Percentiles rank a stretch among this genome's conserved stretches.
Conservation (phyloP, 1,140 invertebrate species). For the Samia ricini region DNA sequence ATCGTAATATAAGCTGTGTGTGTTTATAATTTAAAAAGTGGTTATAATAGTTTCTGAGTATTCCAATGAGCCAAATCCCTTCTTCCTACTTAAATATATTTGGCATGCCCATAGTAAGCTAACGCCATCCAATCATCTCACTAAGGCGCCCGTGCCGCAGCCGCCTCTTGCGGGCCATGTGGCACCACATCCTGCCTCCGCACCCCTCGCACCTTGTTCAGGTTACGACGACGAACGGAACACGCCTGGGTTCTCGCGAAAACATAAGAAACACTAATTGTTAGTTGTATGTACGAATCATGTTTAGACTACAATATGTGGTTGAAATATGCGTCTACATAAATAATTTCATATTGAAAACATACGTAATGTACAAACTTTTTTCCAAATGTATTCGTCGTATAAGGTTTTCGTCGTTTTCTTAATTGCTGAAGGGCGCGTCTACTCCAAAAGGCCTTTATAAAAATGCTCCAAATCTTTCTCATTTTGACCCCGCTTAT, state of each 20-base stretch:
- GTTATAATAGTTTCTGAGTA: no score
- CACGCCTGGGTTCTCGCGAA: neutral
- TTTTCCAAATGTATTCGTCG: neutral
- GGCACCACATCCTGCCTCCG: constrained; percentile 53
- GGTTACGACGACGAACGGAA: constrained; percentile 40
- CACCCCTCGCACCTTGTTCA: constrained; percentile 35
- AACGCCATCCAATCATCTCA: constrained; percentile 9
- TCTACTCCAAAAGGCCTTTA: neutral
- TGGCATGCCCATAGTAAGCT: neutral
- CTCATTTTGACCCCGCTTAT: no score
- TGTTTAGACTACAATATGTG: neutral
- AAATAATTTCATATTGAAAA: neutral
- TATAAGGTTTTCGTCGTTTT: neutral
- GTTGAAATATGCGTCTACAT: neutral
- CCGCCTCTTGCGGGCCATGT: constrained; percentile 61
- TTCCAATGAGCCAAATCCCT: no score
- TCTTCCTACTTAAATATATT: no score
- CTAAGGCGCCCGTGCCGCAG: constrained; percentile 56
- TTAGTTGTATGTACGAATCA: neutral
- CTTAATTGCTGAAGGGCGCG: neutral
- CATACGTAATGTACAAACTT: neutral
- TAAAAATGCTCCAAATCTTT: no score
- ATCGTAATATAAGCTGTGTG: neutral
- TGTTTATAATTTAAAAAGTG: no score
- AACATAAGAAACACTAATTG: neutral